phyloP scores from a whole-genome alignment of 2,797 vertebrate genomes.

The Rhinoraja longicauda region DNA sequence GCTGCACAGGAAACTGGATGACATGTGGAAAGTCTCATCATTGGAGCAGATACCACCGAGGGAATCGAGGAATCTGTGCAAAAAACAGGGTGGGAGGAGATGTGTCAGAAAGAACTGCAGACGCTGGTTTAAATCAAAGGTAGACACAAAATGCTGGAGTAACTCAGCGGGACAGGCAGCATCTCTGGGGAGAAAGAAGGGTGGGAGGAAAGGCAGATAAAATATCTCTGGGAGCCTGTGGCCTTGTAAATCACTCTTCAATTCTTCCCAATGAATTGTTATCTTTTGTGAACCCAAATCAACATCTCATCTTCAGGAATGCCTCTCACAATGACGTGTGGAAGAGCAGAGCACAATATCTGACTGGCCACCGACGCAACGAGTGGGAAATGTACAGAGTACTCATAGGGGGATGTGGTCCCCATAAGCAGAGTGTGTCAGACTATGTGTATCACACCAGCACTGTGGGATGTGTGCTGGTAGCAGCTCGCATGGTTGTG shows the following conservation, averaged over 20 bases:
- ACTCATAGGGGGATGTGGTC: background rate
- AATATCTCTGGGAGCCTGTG: too few species aligned
- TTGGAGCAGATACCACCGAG: too few species aligned
- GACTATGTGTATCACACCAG: background rate
- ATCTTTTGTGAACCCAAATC: background rate
- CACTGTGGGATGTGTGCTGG: background rate
- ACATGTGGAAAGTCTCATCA: too few species aligned
- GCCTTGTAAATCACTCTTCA: background rate
- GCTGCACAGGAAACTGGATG: too few species aligned
- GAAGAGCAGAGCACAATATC: background rate
- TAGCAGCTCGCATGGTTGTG: background rate
- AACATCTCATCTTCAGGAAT: background rate
- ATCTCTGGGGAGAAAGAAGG: too few species aligned
- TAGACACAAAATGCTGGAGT: too few species aligned
- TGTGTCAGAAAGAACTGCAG: too few species aligned
- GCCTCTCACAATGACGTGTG: background rate
- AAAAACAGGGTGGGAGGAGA: too few species aligned
- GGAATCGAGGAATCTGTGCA: too few species aligned
- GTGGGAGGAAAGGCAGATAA: too few species aligned
- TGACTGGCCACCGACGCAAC: background rate
- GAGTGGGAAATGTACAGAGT: background rate
- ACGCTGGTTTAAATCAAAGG: too few species aligned
- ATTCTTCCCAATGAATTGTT: background rate
- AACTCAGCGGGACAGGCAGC: too few species aligned
- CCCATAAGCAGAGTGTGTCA: background rate